These are phyloP conservation scores for Stomatorhinus walkeri DNA, from an alignment of 2,797 vertebrate species.

Conservation along the genomic window DNA sequence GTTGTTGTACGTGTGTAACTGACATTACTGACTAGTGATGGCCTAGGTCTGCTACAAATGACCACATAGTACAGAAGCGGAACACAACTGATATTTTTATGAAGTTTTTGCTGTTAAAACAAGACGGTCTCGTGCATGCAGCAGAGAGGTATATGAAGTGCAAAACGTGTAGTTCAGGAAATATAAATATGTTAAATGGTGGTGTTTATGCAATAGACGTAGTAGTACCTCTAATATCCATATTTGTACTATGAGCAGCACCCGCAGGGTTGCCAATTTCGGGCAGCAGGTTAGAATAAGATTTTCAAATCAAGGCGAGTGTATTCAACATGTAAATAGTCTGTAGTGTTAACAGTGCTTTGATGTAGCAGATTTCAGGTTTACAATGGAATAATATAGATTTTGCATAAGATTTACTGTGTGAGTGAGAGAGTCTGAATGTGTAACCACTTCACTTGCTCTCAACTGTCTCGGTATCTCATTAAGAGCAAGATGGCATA, in stretches of 20 bases:
- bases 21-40: neutral
- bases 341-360: neutral
- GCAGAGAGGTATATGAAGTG: neutral
- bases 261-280: neutral
- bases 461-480: neutral
- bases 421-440: neutral
- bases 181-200: neutral
- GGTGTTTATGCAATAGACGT: neutral
- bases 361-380: neutral
- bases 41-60: neutral
- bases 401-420: neutral
- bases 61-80: neutral
- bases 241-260: neutral
- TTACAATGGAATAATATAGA: neutral
- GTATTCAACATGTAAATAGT: neutral
- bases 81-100: neutral
- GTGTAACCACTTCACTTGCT: neutral
- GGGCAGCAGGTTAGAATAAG: neutral
- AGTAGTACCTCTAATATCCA: neutral
- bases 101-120: neutral
- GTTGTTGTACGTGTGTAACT: neutral
- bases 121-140: neutral
- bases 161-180: neutral
- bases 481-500: neutral
- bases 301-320: neutral